phyloP scores from a whole-genome alignment of 2,797 vertebrate genomes.

The Merluccius polli region DNA sequence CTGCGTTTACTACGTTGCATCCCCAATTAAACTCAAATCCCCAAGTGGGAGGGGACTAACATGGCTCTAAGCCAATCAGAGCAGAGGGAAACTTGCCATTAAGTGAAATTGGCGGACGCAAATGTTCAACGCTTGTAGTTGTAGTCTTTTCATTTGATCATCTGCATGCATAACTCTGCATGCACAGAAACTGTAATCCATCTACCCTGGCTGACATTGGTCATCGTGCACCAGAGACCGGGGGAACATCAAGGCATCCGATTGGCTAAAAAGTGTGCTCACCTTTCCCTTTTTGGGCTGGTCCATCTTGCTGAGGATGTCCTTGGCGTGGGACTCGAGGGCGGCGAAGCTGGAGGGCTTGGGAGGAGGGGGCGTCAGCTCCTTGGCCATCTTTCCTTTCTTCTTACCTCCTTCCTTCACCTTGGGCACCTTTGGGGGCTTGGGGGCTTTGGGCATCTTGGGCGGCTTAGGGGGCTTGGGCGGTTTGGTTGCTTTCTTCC shows the following conservation, averaged over 20 bases:
- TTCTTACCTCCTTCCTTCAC: conserved; percentile 92
- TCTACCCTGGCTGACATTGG: background rate
- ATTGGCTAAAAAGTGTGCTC: conserved; percentile 11
- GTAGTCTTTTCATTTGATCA: background rate
- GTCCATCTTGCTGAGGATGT: conserved; percentile 93
- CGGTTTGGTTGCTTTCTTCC: conserved; percentile 78
- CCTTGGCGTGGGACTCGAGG: conserved; percentile 92
- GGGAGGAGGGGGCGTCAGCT: conserved; percentile 72
- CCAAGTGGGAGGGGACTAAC: background rate
- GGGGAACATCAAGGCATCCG: background rate
- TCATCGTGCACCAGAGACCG: background rate
- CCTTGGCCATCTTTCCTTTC: conserved; percentile 88
- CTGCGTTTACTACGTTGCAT: background rate
- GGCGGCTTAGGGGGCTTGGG: conserved; percentile 65
- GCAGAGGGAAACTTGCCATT: background rate
- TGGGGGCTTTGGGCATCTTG: conserved; percentile 73
- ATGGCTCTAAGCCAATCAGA: background rate
- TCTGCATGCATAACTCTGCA: background rate
- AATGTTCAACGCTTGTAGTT: background rate
- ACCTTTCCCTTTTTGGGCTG: conserved; percentile 93
- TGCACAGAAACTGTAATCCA: background rate
- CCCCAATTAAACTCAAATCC: background rate
- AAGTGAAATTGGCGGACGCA: background rate
- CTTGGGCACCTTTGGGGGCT: conserved; percentile 74
- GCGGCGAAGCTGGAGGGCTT: conserved; percentile 87